These are phyloP conservation scores for Vanacampus margaritifer DNA, from an alignment of 2,113 vertebrate genomes.

Conservation along the genomic window DNA sequence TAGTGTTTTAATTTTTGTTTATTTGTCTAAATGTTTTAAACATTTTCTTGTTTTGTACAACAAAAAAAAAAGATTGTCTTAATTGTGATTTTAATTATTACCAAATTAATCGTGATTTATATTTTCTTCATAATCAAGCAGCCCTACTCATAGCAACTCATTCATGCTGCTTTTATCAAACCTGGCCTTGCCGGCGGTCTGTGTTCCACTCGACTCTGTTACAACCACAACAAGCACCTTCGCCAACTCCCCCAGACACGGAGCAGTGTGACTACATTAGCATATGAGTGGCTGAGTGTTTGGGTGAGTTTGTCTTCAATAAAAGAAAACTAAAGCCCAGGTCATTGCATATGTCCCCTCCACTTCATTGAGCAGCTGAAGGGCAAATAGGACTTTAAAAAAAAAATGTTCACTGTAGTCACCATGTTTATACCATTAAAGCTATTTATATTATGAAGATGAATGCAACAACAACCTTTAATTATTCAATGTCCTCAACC, in stretches of 20 bases:
- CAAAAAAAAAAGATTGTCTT: no score
- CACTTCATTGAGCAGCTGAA: conserved; percentile 64
- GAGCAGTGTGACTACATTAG: conserved; percentile 58
- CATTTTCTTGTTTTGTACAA: no score
- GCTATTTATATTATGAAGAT: conserved; percentile 36
- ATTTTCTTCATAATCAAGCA: no score
- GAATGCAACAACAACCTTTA: conserved; percentile 45
- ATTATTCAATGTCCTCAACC: conserved; percentile 37
- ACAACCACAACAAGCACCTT: not conserved
- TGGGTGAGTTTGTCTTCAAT: conserved; percentile 67
- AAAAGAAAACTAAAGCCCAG: conserved; percentile 62
- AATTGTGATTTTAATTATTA: no score
- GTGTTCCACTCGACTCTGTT: conserved; percentile 18
- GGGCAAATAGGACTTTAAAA: conserved; percentile 63
- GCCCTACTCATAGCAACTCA: not conserved
- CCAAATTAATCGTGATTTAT: no score
- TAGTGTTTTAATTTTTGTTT: no score
- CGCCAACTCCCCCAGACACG: conserved; percentile 30
- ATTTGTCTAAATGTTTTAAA: no score
- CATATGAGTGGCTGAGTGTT: conserved; percentile 68
- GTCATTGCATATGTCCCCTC: conserved; percentile 56
- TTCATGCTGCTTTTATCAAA: not conserved
- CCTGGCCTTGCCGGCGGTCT: not conserved
- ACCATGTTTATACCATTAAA: not conserved
- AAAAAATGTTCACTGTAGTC: conserved; percentile 44